Evolutionary conservation across 2,888 invertebrate genomes (phyloP), one percentile per base, ranked within the genome.

Genomic region (Drosophila sordidula): DNA sequence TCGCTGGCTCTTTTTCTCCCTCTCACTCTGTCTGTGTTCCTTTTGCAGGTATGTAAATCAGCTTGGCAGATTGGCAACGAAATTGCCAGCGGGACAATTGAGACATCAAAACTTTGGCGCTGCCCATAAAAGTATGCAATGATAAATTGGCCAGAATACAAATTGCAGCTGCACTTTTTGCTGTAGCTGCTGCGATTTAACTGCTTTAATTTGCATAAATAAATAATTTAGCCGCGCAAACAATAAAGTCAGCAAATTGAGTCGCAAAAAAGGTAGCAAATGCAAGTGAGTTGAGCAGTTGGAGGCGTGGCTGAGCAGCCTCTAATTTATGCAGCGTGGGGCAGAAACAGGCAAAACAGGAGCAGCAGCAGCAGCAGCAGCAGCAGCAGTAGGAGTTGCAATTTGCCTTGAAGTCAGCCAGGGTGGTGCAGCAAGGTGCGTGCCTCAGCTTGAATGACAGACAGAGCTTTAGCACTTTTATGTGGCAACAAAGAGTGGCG

Each of bases 121-220:
- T 66, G 78, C 88, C 68, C 88, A 71, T 73, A 69, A 80, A 78
- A 83, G 84, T 85, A 85, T 88, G 85, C 89, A 88, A 68, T 63
- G 57, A 63, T 75, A 88, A 86, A 88, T 80, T 82, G 74, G 72
- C 61, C 25, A 41, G 68, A 39, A 18, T 44, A 34, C 56, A 49
- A 51, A 67, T 63, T 71, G 67, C 69, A 67, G 39, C 44, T 78
- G 76, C 82, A 80, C 69, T 75, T 81, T 75, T 83, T 67, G 61
- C 55, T 34, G 61, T 42, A 46, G 63, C 61, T 61, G 75, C 71
- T 38, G 47, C 59, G 78, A 74, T 78, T 86, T 88, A 86, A 87
- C 88, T 86, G 85, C 73, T 83, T 86, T 78, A 76, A 88, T 86
- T 86, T 87, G 89, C 89, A 86, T 86, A 86, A 86, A 86, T 86